Evolutionary conservation across 1,140 invertebrate species (phyloP).

Genomic region (Pseudomyrmex sp.): DNA sequence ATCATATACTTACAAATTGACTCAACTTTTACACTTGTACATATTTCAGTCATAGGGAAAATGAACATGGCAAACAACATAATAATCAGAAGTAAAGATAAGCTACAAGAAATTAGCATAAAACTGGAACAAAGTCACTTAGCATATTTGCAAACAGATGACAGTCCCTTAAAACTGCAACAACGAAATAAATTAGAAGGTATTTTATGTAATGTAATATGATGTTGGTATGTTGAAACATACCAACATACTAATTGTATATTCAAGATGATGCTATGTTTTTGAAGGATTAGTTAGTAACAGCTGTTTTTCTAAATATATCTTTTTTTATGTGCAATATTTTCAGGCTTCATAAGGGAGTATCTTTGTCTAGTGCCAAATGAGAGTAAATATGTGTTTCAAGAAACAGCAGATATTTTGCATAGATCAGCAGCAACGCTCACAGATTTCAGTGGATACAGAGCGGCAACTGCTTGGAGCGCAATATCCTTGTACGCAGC

Average conservation of each 20-base stretch:
- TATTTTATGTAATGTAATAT: conserved; percentile 70
- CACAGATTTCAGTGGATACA: conserved; percentile 91
- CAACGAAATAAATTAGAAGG: conserved; percentile 91
- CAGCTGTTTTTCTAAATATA: too few relatives aligned
- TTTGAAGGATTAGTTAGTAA: too few relatives aligned
- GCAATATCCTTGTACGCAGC: conserved; percentile 93
- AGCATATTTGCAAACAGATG: conserved; percentile 91
- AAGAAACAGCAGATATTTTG: conserved; percentile 90
- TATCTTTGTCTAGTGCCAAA: conserved; percentile 92
- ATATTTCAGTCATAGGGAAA: conserved; percentile 51
- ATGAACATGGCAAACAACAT: conserved; percentile 84
- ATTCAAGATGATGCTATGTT: too few relatives aligned
- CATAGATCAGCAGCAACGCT: conserved; percentile 89
- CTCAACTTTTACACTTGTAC: background rate
- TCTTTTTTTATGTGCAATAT: too few relatives aligned
- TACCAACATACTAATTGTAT: too few relatives aligned
- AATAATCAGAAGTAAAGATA: conserved; percentile 83
- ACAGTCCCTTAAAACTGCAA: conserved; percentile 90
- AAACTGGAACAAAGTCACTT: conserved; percentile 90
- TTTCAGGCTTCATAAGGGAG: conserved; percentile 91
- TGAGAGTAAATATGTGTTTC: conserved; percentile 91
- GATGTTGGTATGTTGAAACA: too few relatives aligned
- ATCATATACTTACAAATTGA: background rate
- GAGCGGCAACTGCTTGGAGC: conserved; percentile 92
- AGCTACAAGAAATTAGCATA: conserved; percentile 88